phyloP scores from a whole-genome alignment of 2,888 invertebrate species.

The Patella ulyssiponensis region DNA sequence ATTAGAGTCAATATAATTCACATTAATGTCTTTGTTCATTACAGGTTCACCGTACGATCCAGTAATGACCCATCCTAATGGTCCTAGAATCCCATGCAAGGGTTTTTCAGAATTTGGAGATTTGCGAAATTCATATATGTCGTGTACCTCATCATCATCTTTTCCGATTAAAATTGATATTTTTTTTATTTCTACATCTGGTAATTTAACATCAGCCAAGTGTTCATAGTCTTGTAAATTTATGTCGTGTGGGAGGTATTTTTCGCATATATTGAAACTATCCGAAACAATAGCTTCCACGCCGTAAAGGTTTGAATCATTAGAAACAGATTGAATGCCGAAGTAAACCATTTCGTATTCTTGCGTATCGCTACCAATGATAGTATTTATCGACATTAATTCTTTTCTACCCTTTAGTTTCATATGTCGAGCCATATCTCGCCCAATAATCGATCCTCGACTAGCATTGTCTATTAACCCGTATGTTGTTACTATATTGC shows the following conservation, averaged over 20 bases:
- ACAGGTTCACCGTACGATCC: not conserved
- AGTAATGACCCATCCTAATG: not conserved
- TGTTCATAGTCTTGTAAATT: not conserved
- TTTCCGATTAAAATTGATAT: slow-evolving; percentile 1
- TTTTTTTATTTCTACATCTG: not conserved
- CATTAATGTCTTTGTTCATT: not conserved
- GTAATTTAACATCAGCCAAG: not conserved
- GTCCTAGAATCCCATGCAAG: not conserved
- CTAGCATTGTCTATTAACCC: not conserved
- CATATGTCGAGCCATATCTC: not conserved
- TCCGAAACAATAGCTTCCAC: no score
- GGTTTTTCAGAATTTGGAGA: not conserved
- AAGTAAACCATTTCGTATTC: no score
- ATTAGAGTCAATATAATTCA: not conserved
- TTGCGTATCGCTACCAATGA: not conserved
- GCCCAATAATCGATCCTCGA: not conserved
- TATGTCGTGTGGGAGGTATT: not conserved
- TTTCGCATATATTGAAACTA: not conserved
- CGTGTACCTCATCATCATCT: not conserved
- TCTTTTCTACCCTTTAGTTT: not conserved
- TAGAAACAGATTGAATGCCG: no score
- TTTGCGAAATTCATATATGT: not conserved
- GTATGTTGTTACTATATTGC: not conserved
- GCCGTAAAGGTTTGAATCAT: no score
- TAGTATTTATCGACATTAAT: not conserved